phyloP scores from a whole-genome alignment of 1,140 invertebrate species.

The Coelopa frigida region DNA sequence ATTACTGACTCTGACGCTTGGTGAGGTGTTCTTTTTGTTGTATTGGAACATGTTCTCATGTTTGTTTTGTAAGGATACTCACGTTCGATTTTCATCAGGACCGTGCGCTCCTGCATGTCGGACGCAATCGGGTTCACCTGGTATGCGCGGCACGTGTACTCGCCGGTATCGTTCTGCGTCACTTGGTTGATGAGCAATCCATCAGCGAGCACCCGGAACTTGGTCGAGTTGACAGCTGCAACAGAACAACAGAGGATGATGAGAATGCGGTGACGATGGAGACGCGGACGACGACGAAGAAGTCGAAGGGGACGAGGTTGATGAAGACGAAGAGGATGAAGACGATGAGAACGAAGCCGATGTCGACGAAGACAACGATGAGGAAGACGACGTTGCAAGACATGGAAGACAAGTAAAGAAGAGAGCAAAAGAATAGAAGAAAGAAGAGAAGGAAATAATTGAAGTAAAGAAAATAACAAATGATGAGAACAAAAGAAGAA shows the following conservation, averaged over 20 bases:
- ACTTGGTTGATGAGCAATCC: slow-evolving; percentile 49
- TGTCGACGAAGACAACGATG: too few relatives aligned
- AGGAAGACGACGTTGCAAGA: too few relatives aligned
- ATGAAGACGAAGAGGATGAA: too few relatives aligned
- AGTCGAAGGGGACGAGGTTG: too few relatives aligned
- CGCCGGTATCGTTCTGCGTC: slow-evolving; percentile 48
- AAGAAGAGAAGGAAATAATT: slow-evolving; percentile 3
- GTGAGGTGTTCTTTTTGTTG: too few relatives aligned
- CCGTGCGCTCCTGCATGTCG: slow-evolving; percentile 45
- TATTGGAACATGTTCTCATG: too few relatives aligned
- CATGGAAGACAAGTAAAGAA: too few relatives aligned
- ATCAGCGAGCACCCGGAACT: slow-evolving; percentile 44
- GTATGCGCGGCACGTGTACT: slow-evolving; percentile 50
- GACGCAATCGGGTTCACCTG: slow-evolving; percentile 47
- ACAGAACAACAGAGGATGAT: slow-evolving; percentile 8
- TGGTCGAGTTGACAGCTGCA: slow-evolving; percentile 26
- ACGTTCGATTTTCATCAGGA: slow-evolving; percentile 52
- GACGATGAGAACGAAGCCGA: too few relatives aligned
- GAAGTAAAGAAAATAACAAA: not conserved
- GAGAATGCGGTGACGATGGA: not conserved
- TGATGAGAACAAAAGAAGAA: too few relatives aligned
- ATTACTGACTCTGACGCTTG: too few relatives aligned
- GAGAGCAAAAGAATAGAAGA: too few relatives aligned
- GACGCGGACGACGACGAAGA: not conserved
- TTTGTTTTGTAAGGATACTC: too few relatives aligned